Evolutionary conservation across 2,888 invertebrate genomes (phyloP).

Genomic region (Polia nebulosa): DNA sequence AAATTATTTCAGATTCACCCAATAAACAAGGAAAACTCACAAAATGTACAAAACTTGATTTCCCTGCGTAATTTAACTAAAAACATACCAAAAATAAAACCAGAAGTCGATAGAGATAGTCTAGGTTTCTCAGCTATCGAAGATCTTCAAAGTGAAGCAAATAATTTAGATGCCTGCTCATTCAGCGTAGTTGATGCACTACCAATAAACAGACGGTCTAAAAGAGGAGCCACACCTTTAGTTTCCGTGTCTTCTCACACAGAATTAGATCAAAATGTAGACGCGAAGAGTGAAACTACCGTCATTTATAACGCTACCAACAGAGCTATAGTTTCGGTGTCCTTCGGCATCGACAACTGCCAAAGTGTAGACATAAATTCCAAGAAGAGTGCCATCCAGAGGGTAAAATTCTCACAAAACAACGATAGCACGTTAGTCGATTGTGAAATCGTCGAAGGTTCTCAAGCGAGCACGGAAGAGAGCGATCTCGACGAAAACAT

Average conservation of each 20-base stretch:
- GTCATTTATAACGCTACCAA: slow-evolving; percentile 64
- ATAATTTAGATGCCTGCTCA: slow-evolving; percentile 45
- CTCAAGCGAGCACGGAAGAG: slow-evolving; percentile 70
- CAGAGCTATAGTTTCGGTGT: slow-evolving; percentile 73
- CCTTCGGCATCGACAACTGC: slow-evolving; percentile 78
- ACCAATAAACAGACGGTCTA: slow-evolving; percentile 28
- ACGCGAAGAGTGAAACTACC: slow-evolving; percentile 68
- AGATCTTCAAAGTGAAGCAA: slow-evolving; percentile 66
- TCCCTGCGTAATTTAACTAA: slow-evolving; percentile 41
- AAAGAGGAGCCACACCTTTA: slow-evolving; percentile 45
- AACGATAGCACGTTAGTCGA: slow-evolving; percentile 74
- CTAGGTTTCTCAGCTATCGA: slow-evolving; percentile 74
- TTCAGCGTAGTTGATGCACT: slow-evolving; percentile 19
- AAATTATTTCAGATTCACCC: slow-evolving; percentile 64
- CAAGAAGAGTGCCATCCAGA: slow-evolving; percentile 77
- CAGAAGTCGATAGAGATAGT: slow-evolving; percentile 60
- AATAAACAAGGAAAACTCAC: slow-evolving; percentile 71
- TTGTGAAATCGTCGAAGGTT: slow-evolving; percentile 78
- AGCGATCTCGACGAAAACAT: slow-evolving; percentile 74
- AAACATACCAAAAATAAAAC: slow-evolving; percentile 46
- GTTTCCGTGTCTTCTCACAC: slow-evolving; percentile 71
- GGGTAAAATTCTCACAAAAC: slow-evolving; percentile 71
- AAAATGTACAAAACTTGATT: slow-evolving; percentile 61
- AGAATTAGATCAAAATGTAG: slow-evolving; percentile 60
- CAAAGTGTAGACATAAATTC: slow-evolving; percentile 76